Evolutionary conservation across 2,888 invertebrate species (phyloP), one percentile per base, ranked within the genome.

Genomic region (Gymnosoma rotundatum): DNA sequence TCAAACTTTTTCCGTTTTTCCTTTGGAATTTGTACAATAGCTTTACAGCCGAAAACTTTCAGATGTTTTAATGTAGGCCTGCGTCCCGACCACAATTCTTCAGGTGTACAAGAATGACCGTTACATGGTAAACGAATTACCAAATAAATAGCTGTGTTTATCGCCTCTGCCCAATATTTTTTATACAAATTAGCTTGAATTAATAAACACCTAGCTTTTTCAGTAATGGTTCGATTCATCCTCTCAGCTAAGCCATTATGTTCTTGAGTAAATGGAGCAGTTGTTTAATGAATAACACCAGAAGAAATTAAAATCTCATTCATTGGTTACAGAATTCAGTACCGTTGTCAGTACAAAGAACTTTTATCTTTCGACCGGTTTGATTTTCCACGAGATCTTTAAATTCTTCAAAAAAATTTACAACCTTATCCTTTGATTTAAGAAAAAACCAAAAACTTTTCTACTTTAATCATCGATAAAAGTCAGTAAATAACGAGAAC

Each of bases 201-300:
- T 21, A 48, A 48, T 48, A 48, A 48, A 50, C 50, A 50, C 9
- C 50, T 50, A 5, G 50, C 18, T 18, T 18, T 50, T 50, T 21
- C 52, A 6, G 21, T 18, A 21, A 54, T 21, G n/a, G 75, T 69
- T 38, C 69, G 74, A 45, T 81, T 74, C 69, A 69, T 69, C 7
- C 52, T 63, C n/a, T 74, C 69, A 1, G 67, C 60, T n/a, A 80
- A 58, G 32, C 45, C 69, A 56, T 81, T 74, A 12, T 73, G 74
- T 25, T 73, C 60, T 50, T 50, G 50, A 32, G 50, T 50, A 50
- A 32, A 64, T 25, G 50, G 18, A n/a, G 18, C n/a, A 14, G 36
- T 52, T 21, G 52, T 52, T 36, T 52, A 32, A 4, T 52, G 66
- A 25, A 50, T 64, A 32, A 50, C 36, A 60, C 60, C 60, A 36